Percentiles rank a stretch among this genome's conserved stretches.
Evolutionary conservation across 2,113 vertebrate species (phyloP).

Genomic region (Chaetura pelagica): DNA sequence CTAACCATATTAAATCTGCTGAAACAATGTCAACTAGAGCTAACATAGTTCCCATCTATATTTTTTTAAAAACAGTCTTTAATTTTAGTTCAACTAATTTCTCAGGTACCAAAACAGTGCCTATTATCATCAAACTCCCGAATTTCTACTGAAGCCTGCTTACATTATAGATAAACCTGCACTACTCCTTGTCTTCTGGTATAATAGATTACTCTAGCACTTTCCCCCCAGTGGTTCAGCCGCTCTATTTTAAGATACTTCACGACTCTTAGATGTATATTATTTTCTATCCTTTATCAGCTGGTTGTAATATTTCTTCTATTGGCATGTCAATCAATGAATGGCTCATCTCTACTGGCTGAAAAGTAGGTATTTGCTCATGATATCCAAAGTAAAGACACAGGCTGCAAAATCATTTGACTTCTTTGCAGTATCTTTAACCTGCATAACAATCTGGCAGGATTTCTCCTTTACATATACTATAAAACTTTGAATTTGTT

Average conservation of each 20-base stretch:
- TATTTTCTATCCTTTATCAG: not conserved
- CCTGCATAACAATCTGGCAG: not conserved
- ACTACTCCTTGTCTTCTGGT: not conserved
- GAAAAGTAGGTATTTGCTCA: not conserved
- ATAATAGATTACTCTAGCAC: not conserved
- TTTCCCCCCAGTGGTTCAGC: not conserved
- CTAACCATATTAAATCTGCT: not conserved
- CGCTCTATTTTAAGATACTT: not conserved
- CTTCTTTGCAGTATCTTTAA: not conserved
- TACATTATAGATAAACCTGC: not conserved
- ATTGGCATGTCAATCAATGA: not conserved
- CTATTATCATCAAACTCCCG: not conserved
- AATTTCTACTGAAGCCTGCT: not conserved
- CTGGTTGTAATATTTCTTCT: not conserved
- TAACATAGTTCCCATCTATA: not conserved
- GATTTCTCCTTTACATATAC: not conserved
- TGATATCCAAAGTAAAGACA: not conserved
- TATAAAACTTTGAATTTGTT: not conserved
- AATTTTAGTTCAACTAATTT: not conserved
- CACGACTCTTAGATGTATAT: not conserved
- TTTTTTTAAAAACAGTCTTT: not conserved
- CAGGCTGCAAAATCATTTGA: conserved; percentile 4
- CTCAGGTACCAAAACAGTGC: not conserved
- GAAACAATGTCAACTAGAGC: not conserved
- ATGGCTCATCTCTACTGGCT: not conserved